Percentiles rank a stretch among this genome's conserved stretches.
Conservation (phyloP, 2,888 invertebrate genomes). For the Gerris lacustris region DNA sequence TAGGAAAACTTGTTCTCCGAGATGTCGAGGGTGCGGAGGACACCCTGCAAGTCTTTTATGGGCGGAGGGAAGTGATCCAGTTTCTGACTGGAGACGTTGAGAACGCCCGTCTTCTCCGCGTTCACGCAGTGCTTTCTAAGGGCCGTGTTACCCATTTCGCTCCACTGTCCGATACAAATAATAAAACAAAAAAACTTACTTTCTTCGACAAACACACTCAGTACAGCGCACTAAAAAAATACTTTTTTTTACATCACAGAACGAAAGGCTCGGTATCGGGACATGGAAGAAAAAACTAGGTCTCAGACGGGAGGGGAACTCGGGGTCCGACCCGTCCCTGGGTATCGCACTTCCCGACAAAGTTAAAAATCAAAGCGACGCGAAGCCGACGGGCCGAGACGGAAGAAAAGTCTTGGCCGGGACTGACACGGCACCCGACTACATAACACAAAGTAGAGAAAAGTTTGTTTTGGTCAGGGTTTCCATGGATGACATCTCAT, state of each 20-base stretch:
- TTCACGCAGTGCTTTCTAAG: slow-evolving; percentile 86
- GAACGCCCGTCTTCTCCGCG: slow-evolving; percentile 87
- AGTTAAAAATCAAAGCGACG: too few relatives aligned
- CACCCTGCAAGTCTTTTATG: slow-evolving; percentile 49
- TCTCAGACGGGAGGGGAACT: neutral
- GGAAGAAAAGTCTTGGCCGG: neutral
- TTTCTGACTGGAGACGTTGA: slow-evolving; percentile 72
- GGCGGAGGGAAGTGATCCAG: slow-evolving; percentile 64
- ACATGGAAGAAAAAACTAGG: too few relatives aligned
- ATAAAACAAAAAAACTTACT: too few relatives aligned
- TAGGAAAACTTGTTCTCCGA: slow-evolving; percentile 74
- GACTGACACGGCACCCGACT: neutral
- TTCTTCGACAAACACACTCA: too few relatives aligned
- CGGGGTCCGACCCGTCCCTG: neutral
- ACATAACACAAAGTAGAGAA: neutral
- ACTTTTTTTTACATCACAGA: too few relatives aligned
- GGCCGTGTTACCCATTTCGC: slow-evolving; percentile 74
- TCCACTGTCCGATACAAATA: neutral
- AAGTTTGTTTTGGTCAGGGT: slow-evolving; percentile 8
- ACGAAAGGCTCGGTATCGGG: too few relatives aligned
- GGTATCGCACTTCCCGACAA: neutral
- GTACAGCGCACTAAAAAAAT: too few relatives aligned
- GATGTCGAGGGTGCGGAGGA: slow-evolving; percentile 77
- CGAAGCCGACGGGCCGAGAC: too few relatives aligned
- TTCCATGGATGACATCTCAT: slow-evolving; percentile 10